Evolutionary conservation across 2,888 invertebrate species (phyloP), one percentile per base, ranked within the genome.

Genomic region (Melolontha melolontha): DNA sequence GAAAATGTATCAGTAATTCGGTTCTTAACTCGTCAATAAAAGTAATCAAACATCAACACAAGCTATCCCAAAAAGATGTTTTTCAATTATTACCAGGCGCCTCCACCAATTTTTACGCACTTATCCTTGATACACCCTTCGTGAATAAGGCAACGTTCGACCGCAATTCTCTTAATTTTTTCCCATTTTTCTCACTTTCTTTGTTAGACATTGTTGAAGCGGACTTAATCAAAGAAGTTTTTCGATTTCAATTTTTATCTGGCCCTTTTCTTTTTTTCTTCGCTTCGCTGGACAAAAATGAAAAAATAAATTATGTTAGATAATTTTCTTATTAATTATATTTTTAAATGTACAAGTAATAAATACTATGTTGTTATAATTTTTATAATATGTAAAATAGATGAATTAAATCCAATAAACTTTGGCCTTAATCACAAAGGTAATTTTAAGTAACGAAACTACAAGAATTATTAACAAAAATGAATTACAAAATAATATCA

Each of bases 221-320:
- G 22, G 41, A 57, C 42, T 57, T 57, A 57, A 57, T 57, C 57
- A 57, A 57, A 57, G 44, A 57, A 42, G 42, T 42, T 57, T 42
- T 27, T n/a, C 55, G 41, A 42, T 57, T 57, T 42, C 57, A 57
- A 44, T 57, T 57, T 44, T 57, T 57, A 57, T 57, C 57, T 44
- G 44, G n/a, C 8, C n/a, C 27, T 2, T 5, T 42, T 57, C n/a
- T 17, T 42, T 29, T 8, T 12, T 57, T 12, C 44, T 11, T 12
- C 57, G n/a, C 27, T 27, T 29, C 6, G 14, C 44, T 2, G 12
- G 27, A 12, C 42, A 44, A 44, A 10, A 57, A 57, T 29, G 1
- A 44, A 14, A 27, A 12, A 57, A 57, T 27, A 44, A 57, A 57
- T 57, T 57, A 57, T 41, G 11, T 42, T 12, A 22, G 22, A 42